Conservation (phyloP, 2,888 invertebrate species). For the Blomia tropicalis region DNA sequence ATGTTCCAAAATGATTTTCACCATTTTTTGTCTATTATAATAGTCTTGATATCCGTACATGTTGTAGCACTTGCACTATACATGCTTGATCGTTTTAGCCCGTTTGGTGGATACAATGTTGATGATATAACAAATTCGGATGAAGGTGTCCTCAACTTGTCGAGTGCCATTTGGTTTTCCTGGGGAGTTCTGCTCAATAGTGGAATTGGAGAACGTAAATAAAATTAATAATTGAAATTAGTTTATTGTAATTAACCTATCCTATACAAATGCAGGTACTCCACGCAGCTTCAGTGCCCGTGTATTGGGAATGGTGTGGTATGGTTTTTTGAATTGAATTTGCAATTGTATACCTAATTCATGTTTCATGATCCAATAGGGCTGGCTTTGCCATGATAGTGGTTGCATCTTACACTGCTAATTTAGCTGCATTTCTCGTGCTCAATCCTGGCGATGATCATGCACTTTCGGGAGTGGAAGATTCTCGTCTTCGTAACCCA, state of each 20-base stretch:
- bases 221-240: background rate
- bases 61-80: constrained; percentile 91
- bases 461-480: constrained; percentile 35
- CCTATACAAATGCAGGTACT: background rate
- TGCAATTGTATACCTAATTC: background rate
- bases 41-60: constrained; percentile 95
- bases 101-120: constrained; percentile 47
- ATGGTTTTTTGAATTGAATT: background rate
- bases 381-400: constrained; percentile 99
- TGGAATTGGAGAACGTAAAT: constrained; percentile 82
- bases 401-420: constrained; percentile 97
- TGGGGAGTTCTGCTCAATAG: constrained; percentile 98
- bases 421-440: constrained; percentile 95
- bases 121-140: constrained; percentile 48
- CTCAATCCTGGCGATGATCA: constrained; percentile 50
- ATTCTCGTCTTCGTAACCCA: constrained; percentile 90
- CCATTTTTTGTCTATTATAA: background rate
- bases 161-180: constrained; percentile 98
- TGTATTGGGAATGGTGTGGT: constrained; percentile 95
- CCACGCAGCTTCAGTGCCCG: constrained; percentile 93
- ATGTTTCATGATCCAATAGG: constrained; percentile 44
- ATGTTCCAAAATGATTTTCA: background rate
- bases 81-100: constrained; percentile 61
- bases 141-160: constrained; percentile 88
- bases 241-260: background rate